A percentile compares a stretch with the other conserved stretches of the same genome.
Evolutionary conservation across 2,113 vertebrate species (phyloP).

Genomic region (Ceratotherium simum): DNA sequence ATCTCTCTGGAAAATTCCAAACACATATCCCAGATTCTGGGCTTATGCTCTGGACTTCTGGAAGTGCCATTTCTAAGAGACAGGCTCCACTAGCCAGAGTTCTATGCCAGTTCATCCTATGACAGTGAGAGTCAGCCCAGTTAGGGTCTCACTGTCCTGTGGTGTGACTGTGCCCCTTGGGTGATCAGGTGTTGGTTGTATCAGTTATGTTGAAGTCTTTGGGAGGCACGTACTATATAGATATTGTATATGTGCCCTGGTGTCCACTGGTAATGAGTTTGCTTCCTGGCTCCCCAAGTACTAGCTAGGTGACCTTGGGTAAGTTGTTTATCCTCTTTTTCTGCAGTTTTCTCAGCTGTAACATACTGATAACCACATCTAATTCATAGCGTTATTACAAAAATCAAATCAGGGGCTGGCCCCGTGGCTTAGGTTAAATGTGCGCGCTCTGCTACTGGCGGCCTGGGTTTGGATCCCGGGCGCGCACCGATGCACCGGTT

Average conservation of each 20-base stretch:
- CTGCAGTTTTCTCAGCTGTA: neutral
- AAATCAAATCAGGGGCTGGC: neutral
- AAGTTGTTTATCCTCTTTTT: neutral
- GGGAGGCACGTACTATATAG: neutral
- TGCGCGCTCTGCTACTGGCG: too few relatives aligned
- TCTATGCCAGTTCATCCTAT: neutral
- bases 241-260: neutral
- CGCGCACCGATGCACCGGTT: too few relatives aligned
- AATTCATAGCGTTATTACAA: neutral
- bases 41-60: neutral
- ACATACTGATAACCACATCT: neutral
- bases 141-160: neutral
- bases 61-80: neutral
- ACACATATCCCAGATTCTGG: neutral
- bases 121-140: neutral
- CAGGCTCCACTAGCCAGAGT: neutral
- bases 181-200: neutral
- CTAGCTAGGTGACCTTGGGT: neutral
- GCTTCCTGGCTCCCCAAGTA: neutral
- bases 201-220: neutral
- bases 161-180: neutral
- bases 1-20: constrained; percentile 11
- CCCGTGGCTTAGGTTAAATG: too few relatives aligned
- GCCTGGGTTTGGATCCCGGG: too few relatives aligned
- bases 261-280: neutral